Evolutionary conservation across 2,888 invertebrate species (phyloP), one percentile per base, ranked within the genome.

Genomic region (Drosophila sordidula): DNA sequence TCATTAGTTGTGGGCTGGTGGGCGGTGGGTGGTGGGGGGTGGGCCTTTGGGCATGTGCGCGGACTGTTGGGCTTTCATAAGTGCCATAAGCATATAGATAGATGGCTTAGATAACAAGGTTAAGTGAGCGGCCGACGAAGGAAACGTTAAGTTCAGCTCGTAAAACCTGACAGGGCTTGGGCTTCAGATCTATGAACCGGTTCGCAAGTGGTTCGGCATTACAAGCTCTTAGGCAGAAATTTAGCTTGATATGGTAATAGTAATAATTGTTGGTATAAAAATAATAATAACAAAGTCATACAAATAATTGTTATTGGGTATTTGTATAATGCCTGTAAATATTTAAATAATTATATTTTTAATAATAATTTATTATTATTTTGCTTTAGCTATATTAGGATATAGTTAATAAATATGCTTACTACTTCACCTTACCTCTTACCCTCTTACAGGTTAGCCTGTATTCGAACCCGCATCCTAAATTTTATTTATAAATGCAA

Each of bases 61-160:
- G 80, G 70, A 66, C 88, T 88, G 82, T 73, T 29, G 80, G 70
- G 68, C 88, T 88, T 86, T 73, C 63, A 86, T 70, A 76, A 73
- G 42, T 54, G 61, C 52, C 73, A 39, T 29, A 45, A 51, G 57
- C 80, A 61, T 82, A 87, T 56, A 86, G 80, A 83, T 88, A 80
- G 87, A 77, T 77, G 80, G 77, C 70, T 39, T 29, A 70, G 82
- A 82, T 88, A 83, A 39, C 62, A 50, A 67, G 84, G 87, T 83
- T 80, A 75, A 63, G 70, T 61, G 70, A 59, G 46, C 54, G 44
- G 42, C 54, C 25, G 54, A 26, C 25, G n/a, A 42, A 44, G 54
- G 42, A 50, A 26, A 26, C 55, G 73, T 76, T 72, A 70, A 50
- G 29, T 63, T 44, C 62, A 34, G 44, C 22, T 64, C 49, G 26